Conservation (phyloP, 2,113 vertebrate species). For the Noctilio leporinus region DNA sequence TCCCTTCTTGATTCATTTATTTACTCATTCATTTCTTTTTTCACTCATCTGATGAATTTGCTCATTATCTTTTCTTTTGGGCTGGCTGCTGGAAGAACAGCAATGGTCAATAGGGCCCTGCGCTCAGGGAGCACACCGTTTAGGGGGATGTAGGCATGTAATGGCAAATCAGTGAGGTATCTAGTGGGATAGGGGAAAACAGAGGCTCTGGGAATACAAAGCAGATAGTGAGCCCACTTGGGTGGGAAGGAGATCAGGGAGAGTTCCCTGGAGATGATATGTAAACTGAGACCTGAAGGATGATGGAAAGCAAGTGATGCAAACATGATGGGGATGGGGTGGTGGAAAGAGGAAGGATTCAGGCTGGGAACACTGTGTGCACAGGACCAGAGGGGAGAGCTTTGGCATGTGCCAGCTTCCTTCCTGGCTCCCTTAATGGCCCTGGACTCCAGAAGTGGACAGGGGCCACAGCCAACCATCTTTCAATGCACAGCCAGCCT, state of each 20-base stretch:
- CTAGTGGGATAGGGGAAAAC: too few species aligned
- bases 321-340: not conserved
- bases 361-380: not conserved
- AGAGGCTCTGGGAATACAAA: not conserved
- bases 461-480: not conserved
- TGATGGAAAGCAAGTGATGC: not conserved
- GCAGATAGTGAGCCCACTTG: not conserved
- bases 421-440: not conserved
- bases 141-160: not conserved
- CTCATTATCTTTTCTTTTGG: not conserved
- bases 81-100: not conserved
- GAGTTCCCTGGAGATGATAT: not conserved
- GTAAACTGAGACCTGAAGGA: constrained; percentile 17
- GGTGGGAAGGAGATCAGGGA: not conserved
- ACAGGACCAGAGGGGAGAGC: not conserved
- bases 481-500: not conserved
- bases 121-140: not conserved
- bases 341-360: not conserved
- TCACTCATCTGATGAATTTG: not conserved
- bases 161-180: not conserved
- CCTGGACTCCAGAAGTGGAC: not conserved
- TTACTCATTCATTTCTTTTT: not conserved
- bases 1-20: not conserved
- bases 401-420: not conserved
- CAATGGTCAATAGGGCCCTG: not conserved